These are phyloP conservation scores for Macrophya alboannulata DNA, from an alignment of 2,888 invertebrate species.

Conservation along the genomic window DNA sequence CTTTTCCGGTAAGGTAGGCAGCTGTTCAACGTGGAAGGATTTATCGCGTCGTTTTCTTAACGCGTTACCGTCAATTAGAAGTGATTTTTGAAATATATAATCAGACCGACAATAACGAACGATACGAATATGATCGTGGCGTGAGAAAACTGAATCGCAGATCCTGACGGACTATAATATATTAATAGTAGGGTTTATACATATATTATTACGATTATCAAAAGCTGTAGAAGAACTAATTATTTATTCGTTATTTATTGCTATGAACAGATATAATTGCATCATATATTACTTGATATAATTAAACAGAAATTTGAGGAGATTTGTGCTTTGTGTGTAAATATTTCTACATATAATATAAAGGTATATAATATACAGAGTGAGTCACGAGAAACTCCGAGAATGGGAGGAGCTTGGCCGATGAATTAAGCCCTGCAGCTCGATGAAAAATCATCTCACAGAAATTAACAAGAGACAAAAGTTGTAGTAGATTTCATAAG, in stretches of 20 bases:
- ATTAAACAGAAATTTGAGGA: neutral
- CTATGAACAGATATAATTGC: neutral
- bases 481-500: too few species aligned
- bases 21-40: neutral
- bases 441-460: too few species aligned
- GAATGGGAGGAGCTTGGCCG: too few species aligned
- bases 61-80: slow-evolving; percentile 14
- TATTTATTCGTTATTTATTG: slow-evolving; percentile 2
- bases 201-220: neutral
- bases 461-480: too few species aligned
- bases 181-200: neutral
- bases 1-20: neutral
- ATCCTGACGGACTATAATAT: neutral
- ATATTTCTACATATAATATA: slow-evolving; percentile 11
- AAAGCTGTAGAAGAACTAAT: neutral
- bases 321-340: slow-evolving; percentile 34
- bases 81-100: neutral
- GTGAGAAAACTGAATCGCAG: slow-evolving; percentile 4
- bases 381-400: too few species aligned
- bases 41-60: neutral
- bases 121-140: neutral
- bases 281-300: neutral
- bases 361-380: neutral
- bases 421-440: too few species aligned
- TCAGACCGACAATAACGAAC: slow-evolving; percentile 7